Evolutionary conservation across 2,888 invertebrate genomes (phyloP), one percentile per base, ranked within the genome.

Genomic region (Labia minor): DNA sequence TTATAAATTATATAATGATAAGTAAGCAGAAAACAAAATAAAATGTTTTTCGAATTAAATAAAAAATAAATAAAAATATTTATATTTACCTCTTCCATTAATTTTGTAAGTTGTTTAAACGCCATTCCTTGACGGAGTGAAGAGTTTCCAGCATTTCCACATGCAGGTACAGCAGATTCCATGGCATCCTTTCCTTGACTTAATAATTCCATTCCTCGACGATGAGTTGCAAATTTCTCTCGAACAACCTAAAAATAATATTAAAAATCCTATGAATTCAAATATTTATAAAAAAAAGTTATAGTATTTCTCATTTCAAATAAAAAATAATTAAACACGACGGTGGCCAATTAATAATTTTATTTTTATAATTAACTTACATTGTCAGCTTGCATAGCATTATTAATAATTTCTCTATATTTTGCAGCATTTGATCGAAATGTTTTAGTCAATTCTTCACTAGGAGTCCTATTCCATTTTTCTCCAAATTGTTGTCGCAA

Each of bases 381-480:
- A 70, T 78, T 79, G 72, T 87, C 87, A 21, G 87, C 86, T 66
- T 79, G 74, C 61, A 92, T 85, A 49, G 97, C 97, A 76, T 94
- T 96, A 77, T 89, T 88, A 71, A 98, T 90, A 74, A 97, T 95
- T 77, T 88, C 88, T 49, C 91, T 84, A 80, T 98, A 99, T 79
- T 97, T 97, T 73, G 85, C 84, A n/a, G 90, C 85, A 81, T 96
- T 97, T 65, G 87, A 83, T 71, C 86, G 85, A 77, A 97, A 90
- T 75, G 93, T 90, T 74, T 89, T 91, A 0, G 96, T 98, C 67
- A 99, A 84, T 76, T 87, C 87, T 20, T 84, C 86, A 0, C 96
- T 96, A 1, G 91, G 83, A 20, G 92, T 93, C 74, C 99, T 85
- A 1, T 87, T 85, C 99, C 99, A 99, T 70, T 88, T 86, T 70